Evolutionary conservation across 64 coral and sea anemone genomes (phyloP), one percentile per base, ranked within the genome.

Genomic region (Montipora capricornis): DNA sequence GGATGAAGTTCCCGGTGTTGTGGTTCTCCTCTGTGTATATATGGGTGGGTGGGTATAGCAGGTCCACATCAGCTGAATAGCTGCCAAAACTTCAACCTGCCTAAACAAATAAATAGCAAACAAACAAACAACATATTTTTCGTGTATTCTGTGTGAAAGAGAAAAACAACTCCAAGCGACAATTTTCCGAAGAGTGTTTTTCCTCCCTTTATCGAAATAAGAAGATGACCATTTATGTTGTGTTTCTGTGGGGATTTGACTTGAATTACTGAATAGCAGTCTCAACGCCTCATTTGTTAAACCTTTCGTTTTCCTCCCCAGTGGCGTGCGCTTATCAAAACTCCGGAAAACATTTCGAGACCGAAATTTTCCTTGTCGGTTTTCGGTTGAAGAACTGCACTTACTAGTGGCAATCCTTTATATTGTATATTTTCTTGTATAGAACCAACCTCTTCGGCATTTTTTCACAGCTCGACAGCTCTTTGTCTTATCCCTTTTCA

Each of bases 401-500:
- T 79, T 79, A 79, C 76, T 79, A 17, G 76, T 79, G 45, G 45
- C 76, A 79, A 79, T 79, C 49, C 16, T 69, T 69, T 69, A 20
- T 69, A 69, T 69, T 69, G 4, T 1, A 69, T 69, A 69, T 69
- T 69, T 69, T 69, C 67, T 69, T 69, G 67, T 69, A 69, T 69
- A 69, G 9, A 69, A 69, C 67, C 67, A 69, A 69, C 66, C 66
- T 79, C 76, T 50, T 79, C 2, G 76, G 47, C 76, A 79, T 79
- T 79, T 79, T 79, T 79, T 79, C 76, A 50, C 47, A 51, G 76
- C 76, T 51, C 46, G 76, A 79, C 50, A 79, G 76, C 76, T 53
- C 76, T 79, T 79, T 79, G 76, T 79, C 76, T 79, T 47, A 50
- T 79, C 76, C 76, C 47, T 79, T 79, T 79, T 79, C 76, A 79